phyloP scores from a whole-genome alignment of 2,113 vertebrate species.

The Paradoxurus hermaphroditus region DNA sequence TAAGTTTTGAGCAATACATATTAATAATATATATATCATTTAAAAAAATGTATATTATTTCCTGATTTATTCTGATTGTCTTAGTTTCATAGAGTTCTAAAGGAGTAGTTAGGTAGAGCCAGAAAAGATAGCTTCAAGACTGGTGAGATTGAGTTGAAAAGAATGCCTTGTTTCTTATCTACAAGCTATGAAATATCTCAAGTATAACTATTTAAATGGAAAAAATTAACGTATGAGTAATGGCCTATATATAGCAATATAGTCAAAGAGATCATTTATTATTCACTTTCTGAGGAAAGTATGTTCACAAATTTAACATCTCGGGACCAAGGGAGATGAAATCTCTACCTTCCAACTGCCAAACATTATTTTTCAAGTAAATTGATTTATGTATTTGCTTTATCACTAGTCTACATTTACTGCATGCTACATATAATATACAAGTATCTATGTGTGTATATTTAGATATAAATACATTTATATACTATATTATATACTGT shows the following conservation, averaged over 20 bases:
- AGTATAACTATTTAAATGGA: constrained; percentile 25
- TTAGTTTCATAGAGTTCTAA: background rate
- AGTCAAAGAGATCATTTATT: background rate
- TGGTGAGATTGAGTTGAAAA: background rate
- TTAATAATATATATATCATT: background rate
- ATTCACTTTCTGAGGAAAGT: background rate
- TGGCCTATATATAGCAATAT: background rate
- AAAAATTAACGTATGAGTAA: background rate
- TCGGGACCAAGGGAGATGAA: background rate
- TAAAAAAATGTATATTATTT: background rate
- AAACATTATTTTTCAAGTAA: background rate
- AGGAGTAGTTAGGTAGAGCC: background rate
- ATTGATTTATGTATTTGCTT: background rate
- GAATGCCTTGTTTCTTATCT: background rate
- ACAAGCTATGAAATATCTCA: background rate
- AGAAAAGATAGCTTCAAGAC: background rate
- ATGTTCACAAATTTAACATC: background rate
- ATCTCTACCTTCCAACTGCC: background rate
- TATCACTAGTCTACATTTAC: background rate
- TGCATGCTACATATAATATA: background rate
- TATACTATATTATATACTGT: background rate
- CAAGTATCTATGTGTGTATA: background rate
- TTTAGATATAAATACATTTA: background rate
- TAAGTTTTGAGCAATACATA: background rate
- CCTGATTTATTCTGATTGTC: background rate